Conservation (phyloP, 2,888 invertebrate genomes). For the Dorcus parallelipipedus region DNA sequence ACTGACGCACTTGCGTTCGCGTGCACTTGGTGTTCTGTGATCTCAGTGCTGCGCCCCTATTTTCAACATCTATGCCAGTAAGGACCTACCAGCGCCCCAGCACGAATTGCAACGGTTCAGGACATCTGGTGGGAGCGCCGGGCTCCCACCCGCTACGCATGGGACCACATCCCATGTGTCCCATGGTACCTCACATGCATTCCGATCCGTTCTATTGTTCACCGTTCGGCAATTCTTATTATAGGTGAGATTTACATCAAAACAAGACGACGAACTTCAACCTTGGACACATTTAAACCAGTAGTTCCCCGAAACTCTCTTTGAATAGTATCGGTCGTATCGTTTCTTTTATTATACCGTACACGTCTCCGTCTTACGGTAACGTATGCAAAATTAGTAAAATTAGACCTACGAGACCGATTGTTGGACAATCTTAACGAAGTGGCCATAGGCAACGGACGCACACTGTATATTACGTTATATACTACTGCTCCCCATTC, state of each 20-base stretch:
- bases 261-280: no score
- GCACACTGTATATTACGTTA: no score
- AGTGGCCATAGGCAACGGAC: no score
- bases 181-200: constrained; percentile 47
- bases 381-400: no score
- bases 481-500: no score
- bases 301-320: no score
- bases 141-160: constrained; percentile 40
- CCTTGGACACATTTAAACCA: no score
- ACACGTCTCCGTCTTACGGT: no score
- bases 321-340: no score
- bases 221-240: constrained; percentile 57
- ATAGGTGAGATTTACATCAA: constrained; percentile 48
- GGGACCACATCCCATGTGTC: constrained; percentile 46
- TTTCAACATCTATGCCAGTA: constrained; percentile 23
- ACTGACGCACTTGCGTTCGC: neutral
- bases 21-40: constrained; percentile 4
- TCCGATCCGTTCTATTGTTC: constrained; percentile 59
- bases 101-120: constrained; percentile 45
- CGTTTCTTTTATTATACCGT: no score
- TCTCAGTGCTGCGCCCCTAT: constrained; percentile 7
- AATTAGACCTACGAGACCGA: no score
- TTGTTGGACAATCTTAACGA: no score
- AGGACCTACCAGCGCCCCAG: constrained; percentile 19
- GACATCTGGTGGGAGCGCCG: constrained; percentile 43